These are phyloP conservation scores for Myiotriccus ornatus DNA, from an alignment of 2,797 vertebrate species.

Conservation along the genomic window DNA sequence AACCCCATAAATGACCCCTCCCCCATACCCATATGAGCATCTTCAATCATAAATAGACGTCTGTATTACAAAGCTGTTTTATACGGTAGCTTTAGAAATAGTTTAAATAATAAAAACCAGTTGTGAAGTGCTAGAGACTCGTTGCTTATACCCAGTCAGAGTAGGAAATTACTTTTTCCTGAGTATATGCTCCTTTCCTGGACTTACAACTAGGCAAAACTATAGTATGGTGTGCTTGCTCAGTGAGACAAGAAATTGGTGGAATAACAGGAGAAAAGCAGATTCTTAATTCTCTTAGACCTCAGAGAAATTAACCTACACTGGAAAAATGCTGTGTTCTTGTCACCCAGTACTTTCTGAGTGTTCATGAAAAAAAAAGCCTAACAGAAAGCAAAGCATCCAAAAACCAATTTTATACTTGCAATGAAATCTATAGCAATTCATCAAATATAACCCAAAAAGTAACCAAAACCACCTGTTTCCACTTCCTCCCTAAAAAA, in stretches of 20 bases:
- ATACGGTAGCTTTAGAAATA: neutral
- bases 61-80: neutral
- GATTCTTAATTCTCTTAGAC: neutral
- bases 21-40: neutral
- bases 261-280: neutral
- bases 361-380: neutral
- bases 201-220: neutral
- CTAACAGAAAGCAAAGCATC: neutral
- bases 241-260: neutral
- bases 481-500: neutral
- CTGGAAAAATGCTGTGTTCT: neutral
- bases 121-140: neutral
- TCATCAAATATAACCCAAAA: neutral
- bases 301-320: neutral
- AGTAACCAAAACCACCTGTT: slow-evolving; percentile 1
- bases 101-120: neutral
- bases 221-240: neutral
- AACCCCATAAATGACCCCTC: neutral
- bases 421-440: neutral
- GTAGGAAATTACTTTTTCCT: neutral
- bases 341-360: neutral
- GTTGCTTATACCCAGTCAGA: neutral
- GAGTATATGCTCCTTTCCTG: neutral
- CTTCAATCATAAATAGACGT: neutral
- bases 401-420: neutral